A percentile compares a stretch with the other conserved stretches of the same genome.
phyloP scores from a whole-genome alignment of 2,113 vertebrate species.

The Rhynchomys soricoides region DNA sequence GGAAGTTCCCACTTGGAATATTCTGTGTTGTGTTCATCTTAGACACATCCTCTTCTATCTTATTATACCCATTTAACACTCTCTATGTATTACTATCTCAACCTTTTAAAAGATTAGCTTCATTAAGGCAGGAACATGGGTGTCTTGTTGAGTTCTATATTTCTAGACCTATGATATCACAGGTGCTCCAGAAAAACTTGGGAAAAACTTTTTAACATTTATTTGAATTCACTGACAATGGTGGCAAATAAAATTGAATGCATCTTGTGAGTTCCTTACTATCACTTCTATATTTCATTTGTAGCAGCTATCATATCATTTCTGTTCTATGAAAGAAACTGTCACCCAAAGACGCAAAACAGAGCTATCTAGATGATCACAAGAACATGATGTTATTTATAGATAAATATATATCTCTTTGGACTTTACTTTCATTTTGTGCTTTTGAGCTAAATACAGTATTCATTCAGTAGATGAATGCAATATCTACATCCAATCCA shows the following conservation, averaged over 20 bases:
- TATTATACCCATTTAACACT: not conserved
- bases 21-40: not conserved
- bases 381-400: not conserved
- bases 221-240: not conserved
- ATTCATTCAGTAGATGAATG: not conserved
- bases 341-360: not conserved
- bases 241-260: not conserved
- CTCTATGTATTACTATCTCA: not conserved
- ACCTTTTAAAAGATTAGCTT: not conserved
- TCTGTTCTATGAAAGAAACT: not conserved
- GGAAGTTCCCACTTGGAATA: not conserved
- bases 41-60: not conserved
- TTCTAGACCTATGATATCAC: not conserved
- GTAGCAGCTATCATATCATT: not conserved
- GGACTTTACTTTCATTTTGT: not conserved
- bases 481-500: fast-evolving
- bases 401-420: not conserved
- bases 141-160: not conserved
- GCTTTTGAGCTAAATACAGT: not conserved
- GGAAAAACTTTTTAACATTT: not conserved
- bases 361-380: not conserved
- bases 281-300: not conserved
- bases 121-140: not conserved
- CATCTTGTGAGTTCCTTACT: not conserved
- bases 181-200: not conserved